Base-by-base conservation (phyloP, 2,888 invertebrate species). In the Eledone cirrhosa region DNA sequence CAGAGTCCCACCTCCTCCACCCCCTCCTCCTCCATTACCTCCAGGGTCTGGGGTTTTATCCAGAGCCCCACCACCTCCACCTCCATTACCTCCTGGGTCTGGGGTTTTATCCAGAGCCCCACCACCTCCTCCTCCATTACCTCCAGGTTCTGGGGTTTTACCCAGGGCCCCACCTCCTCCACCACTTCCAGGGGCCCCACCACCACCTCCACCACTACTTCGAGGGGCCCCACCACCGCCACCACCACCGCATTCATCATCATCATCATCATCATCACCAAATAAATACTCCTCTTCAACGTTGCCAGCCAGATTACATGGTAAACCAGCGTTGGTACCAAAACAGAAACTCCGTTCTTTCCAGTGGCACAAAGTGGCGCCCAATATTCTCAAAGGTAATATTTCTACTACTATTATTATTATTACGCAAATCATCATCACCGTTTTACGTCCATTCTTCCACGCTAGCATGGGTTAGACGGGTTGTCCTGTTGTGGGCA, bases 301-400 rank as follows among this genome's bases (percentile, higher is more conserved):
- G 80, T 16, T 59, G 78, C 14, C 74, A 82, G 27, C 82, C 41
- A 41, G 41, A 11, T 41, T 41, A 41, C 41, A 82, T 69, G 82
- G 81, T 29, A 84, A 88, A 79, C 80, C 83, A 87, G 97, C 95
- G 1, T 98, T 98, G 0, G 94, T 94, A 80, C 98, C 98, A n/a
- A 96, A 95, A 91, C 94, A 95, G 47, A 98, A 97, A 91, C 97
- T 98, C 97, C 97, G 97, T 92, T 97, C 97, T 0, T 95, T 98
- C 83, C 98, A 98, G 89, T 99, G 98, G 98, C 96, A 96, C 90
- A 98, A 98, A 91, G 97, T 98, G 87, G 97, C 98, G 31, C 82
- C 86, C 11, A 83, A 84, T 79, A 82, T 85, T 8, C 80, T 87
- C 16, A 84, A 83, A 79, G 84, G 88, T 86, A 84, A 48, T 76